Evolutionary conservation across 2,888 invertebrate genomes (phyloP).

Genomic region (Periphyllus acericola): DNA sequence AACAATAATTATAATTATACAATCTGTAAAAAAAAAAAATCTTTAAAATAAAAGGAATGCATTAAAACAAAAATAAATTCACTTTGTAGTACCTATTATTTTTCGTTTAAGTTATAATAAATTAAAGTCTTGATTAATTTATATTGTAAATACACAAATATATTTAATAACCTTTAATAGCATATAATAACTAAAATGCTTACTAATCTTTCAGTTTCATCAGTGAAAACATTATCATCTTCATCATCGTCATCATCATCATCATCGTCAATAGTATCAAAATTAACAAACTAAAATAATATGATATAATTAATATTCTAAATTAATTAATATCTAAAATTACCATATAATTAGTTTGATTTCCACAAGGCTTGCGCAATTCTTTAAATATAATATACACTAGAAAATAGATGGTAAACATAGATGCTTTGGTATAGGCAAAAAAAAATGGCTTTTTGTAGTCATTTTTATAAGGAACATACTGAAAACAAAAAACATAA

Average conservation of each 20-base stretch:
- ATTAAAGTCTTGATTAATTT: background rate
- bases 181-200: background rate
- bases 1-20: no score
- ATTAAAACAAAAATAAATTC: no score
- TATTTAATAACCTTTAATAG: background rate
- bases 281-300: conserved; percentile 50
- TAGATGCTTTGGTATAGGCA: conserved; percentile 93
- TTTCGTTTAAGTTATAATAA: no score
- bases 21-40: no score
- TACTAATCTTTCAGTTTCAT: conserved; percentile 56
- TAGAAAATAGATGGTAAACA: conserved; percentile 91
- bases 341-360: conserved; percentile 76
- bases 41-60: no score
- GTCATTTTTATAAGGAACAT: conserved; percentile 79
- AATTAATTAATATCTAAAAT: conserved; percentile 18
- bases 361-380: conserved; percentile 75
- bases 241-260: conserved; percentile 40
- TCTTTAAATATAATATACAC: conserved; percentile 73
- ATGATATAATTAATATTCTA: background rate
- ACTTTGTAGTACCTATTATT: no score
- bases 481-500: conserved; percentile 72
- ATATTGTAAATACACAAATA: no score
- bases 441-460: conserved; percentile 95
- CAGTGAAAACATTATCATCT: conserved; percentile 43
- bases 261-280: conserved; percentile 38